phyloP scores from a whole-genome alignment of 2,113 vertebrate genomes.

The Pelodiscus sinensis region DNA sequence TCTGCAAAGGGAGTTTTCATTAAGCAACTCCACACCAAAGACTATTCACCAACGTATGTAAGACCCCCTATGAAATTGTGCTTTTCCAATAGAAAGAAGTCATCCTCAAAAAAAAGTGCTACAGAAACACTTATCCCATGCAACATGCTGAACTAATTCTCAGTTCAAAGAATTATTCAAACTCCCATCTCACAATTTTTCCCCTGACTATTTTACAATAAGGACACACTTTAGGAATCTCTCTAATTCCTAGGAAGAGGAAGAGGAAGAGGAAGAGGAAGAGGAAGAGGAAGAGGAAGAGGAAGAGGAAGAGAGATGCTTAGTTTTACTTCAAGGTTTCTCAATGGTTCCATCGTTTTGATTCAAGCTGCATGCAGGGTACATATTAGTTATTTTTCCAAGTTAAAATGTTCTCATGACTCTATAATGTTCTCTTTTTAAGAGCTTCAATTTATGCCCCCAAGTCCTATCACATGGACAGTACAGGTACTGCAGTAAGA shows the following conservation, averaged over 20 bases:
- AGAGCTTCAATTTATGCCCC: constrained; percentile 4
- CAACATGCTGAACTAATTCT: not conserved
- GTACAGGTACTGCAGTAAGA: not conserved
- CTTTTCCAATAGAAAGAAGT: not conserved
- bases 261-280: not conserved
- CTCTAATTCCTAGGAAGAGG: not conserved
- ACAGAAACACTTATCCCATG: not conserved
- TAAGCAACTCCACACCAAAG: not conserved
- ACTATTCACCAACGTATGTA: not conserved
- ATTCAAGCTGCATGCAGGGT: not conserved
- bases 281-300: not conserved
- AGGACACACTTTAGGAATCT: not conserved
- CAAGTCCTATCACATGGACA: not conserved
- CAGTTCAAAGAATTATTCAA: not conserved
- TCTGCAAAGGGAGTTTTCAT: not conserved
- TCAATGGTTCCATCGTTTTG: not conserved
- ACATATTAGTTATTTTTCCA: not conserved
- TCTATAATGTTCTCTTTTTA: not conserved
- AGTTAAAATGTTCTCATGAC: not conserved
- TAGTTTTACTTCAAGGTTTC: not conserved
- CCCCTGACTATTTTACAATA: not conserved
- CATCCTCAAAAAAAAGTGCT: rapidly evolving
- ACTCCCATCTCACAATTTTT: not conserved
- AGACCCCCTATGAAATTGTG: not conserved
- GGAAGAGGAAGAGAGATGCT: not conserved